phyloP scores from a whole-genome alignment of 2,888 invertebrate species.

The Sialis fuliginosa region DNA sequence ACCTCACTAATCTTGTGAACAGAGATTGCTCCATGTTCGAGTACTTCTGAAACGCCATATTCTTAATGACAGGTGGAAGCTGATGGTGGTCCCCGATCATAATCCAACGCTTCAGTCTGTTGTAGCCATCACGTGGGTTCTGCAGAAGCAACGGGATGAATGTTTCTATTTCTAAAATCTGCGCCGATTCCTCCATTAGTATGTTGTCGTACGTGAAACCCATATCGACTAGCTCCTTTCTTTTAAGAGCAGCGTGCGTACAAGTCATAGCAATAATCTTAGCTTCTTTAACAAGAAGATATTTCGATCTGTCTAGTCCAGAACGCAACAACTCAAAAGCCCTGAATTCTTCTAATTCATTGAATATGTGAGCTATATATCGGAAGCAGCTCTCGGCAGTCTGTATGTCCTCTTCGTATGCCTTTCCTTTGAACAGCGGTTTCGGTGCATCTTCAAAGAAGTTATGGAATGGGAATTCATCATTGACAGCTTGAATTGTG shows the following conservation, averaged over 20 bases:
- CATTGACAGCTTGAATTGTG: constrained; percentile 37
- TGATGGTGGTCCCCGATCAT: constrained; percentile 99
- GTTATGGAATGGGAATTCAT: constrained; percentile 83
- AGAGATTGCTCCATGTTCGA: constrained; percentile 99
- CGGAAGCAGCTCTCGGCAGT: constrained; percentile 87
- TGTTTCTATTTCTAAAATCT: constrained; percentile 98
- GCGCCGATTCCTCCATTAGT: constrained; percentile 97
- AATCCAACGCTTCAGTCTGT: constrained; percentile 95
- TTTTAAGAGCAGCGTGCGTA: constrained; percentile 94
- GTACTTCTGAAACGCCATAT: constrained; percentile 99
- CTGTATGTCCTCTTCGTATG: constrained; percentile 66
- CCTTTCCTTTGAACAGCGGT: constrained; percentile 68
- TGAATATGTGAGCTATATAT: constrained; percentile 89
- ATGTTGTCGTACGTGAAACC: constrained; percentile 98
- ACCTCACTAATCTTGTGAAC: constrained; percentile 86
- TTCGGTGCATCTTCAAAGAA: constrained; percentile 90
- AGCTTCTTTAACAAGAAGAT: constrained; percentile 92
- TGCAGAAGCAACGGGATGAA: constrained; percentile 97
- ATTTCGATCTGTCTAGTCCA: constrained; percentile 90
- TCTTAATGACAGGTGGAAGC: constrained; percentile 97
- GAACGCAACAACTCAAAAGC: constrained; percentile 93
- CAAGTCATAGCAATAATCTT: constrained; percentile 99
- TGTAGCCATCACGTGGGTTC: constrained; percentile 92
- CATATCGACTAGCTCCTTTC: constrained; percentile 88
- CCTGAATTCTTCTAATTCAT: constrained; percentile 92